Evolutionary conservation across 2,888 invertebrate species (phyloP).

Genomic region (Arrhopalites spinosus): DNA sequence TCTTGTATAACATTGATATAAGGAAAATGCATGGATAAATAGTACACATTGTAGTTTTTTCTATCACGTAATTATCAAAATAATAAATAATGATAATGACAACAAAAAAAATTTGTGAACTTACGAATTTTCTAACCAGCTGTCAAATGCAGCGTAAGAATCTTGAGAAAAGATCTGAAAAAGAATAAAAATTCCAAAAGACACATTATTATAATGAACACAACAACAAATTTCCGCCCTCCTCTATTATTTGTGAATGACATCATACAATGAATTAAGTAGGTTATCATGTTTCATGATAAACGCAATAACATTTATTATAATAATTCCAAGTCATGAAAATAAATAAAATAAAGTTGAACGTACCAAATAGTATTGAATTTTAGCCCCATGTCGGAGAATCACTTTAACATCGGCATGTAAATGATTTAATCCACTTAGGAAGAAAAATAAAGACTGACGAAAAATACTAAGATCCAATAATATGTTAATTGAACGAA

Average conservation of each 20-base stretch:
- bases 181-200: neutral
- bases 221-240: neutral
- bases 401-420: slow-evolving; percentile 49
- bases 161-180: slow-evolving; percentile 53
- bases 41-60: no score
- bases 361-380: slow-evolving; percentile 52
- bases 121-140: slow-evolving; percentile 53
- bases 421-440: slow-evolving; percentile 46
- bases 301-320: no score
- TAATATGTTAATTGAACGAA: slow-evolving; percentile 49
- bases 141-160: slow-evolving; percentile 54
- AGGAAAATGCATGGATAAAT: no score
- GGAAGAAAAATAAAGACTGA: slow-evolving; percentile 50
- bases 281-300: no score
- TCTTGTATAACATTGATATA: no score
- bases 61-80: no score
- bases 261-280: neutral
- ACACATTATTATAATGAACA: no score
- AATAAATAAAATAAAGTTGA: no score
- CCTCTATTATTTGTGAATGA: neutral
- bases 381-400: slow-evolving; percentile 52
- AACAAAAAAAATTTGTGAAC: slow-evolving; percentile 29
- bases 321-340: no score
- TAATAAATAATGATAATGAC: no score
- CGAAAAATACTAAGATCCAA: slow-evolving; percentile 48